Evolutionary conservation across 2,797 vertebrate genomes (phyloP).

Genomic region (Pelochelys cantorii): DNA sequence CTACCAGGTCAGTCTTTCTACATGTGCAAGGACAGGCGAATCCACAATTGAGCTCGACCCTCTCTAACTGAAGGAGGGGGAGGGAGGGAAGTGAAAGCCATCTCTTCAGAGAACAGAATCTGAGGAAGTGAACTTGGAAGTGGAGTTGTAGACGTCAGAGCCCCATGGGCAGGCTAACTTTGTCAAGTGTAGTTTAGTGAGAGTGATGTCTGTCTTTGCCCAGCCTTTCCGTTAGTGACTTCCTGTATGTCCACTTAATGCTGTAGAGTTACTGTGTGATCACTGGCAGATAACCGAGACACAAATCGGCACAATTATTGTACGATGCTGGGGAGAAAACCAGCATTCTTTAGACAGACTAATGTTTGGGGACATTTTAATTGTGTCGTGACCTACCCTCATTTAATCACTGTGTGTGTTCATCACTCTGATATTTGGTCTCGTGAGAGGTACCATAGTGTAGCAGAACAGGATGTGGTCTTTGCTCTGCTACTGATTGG

Average conservation of each 20-base stretch:
- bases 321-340: too few species aligned
- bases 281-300: not conserved
- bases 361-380: too few species aligned
- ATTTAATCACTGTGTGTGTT: accelerated
- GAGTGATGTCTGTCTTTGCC: not conserved
- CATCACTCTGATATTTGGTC: not conserved
- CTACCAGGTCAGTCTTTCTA: not conserved
- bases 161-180: not conserved
- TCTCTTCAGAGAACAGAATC: not conserved
- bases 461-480: not conserved
- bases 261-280: not conserved
- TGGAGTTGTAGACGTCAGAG: not conserved
- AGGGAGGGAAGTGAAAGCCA: not conserved
- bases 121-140: not conserved
- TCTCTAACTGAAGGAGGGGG: not conserved
- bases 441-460: not conserved
- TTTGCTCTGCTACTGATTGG: not conserved
- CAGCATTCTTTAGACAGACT: too few species aligned
- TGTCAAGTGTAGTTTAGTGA: not conserved
- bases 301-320: too few species aligned
- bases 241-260: not conserved
- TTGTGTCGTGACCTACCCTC: not conserved
- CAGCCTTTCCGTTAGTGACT: too few species aligned
- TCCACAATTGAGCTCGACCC: not conserved
- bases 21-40: too few species aligned